phyloP scores from a whole-genome alignment of 2,888 invertebrate genomes.

The Drosophila mercatorum region DNA sequence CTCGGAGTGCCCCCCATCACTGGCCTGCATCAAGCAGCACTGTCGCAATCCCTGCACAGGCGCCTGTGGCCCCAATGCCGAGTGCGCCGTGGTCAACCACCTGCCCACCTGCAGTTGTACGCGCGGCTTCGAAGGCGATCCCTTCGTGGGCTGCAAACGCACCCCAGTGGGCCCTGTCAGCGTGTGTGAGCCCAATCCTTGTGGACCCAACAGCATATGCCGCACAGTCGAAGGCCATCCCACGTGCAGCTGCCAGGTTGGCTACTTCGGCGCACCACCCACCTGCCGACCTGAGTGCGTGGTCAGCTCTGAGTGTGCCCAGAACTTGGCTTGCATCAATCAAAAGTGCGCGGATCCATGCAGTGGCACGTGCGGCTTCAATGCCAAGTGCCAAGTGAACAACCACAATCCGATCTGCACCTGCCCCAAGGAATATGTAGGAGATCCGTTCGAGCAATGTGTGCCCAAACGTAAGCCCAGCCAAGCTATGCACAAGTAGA shows the following conservation, averaged over 20 bases:
- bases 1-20: constrained; percentile 91
- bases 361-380: constrained; percentile 90
- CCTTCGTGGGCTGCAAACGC: constrained; percentile 91
- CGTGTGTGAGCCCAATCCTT: constrained; percentile 91
- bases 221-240: constrained; percentile 89
- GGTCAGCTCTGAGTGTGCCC: constrained; percentile 91
- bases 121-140: constrained; percentile 92
- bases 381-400: constrained; percentile 91
- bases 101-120: constrained; percentile 92
- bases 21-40: constrained; percentile 93
- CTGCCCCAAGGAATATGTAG: constrained; percentile 88
- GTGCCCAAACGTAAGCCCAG: constrained; percentile 81
- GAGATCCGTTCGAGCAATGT: constrained; percentile 92
- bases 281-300: constrained; percentile 91
- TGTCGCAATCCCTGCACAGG: constrained; percentile 94
- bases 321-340: constrained; percentile 90
- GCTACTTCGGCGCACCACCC: constrained; percentile 91
- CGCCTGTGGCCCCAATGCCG: constrained; percentile 92
- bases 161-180: constrained; percentile 84
- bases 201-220: constrained; percentile 92
- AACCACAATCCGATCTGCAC: constrained; percentile 93
- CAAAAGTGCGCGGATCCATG: constrained; percentile 92
- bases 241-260: constrained; percentile 90
- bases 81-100: constrained; percentile 93
- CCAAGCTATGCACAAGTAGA: no score